Evolutionary conservation across 1,140 invertebrate genomes (phyloP).

Genomic region (Tribolium castaneum): DNA sequence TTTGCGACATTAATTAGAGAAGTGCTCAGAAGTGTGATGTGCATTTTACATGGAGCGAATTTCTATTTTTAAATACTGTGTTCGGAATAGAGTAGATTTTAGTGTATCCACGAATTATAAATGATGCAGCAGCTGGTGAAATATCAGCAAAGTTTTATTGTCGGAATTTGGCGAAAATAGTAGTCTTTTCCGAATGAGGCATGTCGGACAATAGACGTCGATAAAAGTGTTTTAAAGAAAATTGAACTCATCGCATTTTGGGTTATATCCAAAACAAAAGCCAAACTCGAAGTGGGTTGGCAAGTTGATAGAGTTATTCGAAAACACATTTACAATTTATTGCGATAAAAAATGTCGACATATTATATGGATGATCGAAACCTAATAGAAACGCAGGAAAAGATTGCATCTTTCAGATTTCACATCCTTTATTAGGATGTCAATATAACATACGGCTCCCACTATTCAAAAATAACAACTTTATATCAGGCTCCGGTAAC

Average conservation of each 20-base stretch:
- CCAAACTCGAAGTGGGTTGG: background rate
- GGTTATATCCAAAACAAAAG: conserved; percentile 9
- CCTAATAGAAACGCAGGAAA: conserved; percentile 30
- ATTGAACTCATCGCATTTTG: conserved; percentile 7
- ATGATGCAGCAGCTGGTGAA: conserved; percentile 4
- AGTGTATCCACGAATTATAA: background rate
- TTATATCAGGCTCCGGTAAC: background rate
- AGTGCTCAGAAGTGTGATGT: background rate
- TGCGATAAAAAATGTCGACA: conserved; percentile 37
- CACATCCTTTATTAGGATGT: conserved; percentile 30
- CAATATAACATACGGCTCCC: conserved; percentile 35
- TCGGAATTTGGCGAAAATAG: conserved; percentile 2
- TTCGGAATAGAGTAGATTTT: background rate
- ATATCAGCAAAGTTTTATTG: conserved; percentile 14
- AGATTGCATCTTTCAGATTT: conserved; percentile 21
- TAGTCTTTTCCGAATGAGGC: conserved; percentile 5
- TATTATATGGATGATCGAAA: conserved; percentile 37
- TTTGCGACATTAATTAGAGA: background rate
- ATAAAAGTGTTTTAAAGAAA: conserved; percentile 34
- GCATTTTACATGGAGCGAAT: background rate
- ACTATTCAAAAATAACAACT: conserved; percentile 41
- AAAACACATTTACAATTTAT: conserved; percentile 36
- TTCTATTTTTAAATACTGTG: background rate
- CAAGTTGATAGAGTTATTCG: conserved; percentile 26
- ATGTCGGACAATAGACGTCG: conserved; percentile 9